Base-by-base conservation (phyloP, 2,113 vertebrate genomes). In the Thinocorus orbignyianus region DNA sequence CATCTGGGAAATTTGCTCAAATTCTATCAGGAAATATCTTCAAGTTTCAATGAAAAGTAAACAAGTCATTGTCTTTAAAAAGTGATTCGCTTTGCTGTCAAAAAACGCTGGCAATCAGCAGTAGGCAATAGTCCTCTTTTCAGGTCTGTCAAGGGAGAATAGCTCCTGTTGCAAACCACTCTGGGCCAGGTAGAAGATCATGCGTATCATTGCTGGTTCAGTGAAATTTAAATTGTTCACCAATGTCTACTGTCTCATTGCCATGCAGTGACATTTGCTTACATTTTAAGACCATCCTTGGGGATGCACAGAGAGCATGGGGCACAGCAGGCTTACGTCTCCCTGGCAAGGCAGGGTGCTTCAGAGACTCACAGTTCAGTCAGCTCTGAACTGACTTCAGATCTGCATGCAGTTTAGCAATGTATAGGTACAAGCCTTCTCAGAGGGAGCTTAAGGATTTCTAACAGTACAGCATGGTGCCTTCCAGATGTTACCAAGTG, bases 11-110 rank as follows among this genome's bases (percentile, higher is more conserved):
- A 95, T 96, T 97, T 96, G 93, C 85, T 94, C 88, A 73, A 93
- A 94, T 97, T 91, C 89, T 95, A 86, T 98, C 97, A 97, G 95
- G 94, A 98, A 98, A 97, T 97, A 97, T 95, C 95, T 97, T 96
- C 93, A 93, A 86, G 94, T 97, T 97, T 95, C 90, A 92, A 31
- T 95, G 93, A 92, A 97, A 96, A 95, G 96, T 94, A 98, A 98
- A 98, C 96, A 97, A 96, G 96, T 87, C 88, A 83, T 95, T 96
- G 97, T 97, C 96, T 95, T 86, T 82, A 51, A 88, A 92, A 97
- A 97, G 97, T 73, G 52, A 92, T 97, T 94, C 55, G 11, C 93
- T 96, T 86, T 73, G 84, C 90, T 95, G 87, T 96, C 93, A 90
- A 82, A 93, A 80, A 93, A 80, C 73, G 49, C 19, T 24, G 73